These are phyloP conservation scores for Chunga burmeisteri DNA, from an alignment of 2,113 vertebrate species.

Conservation along the genomic window DNA sequence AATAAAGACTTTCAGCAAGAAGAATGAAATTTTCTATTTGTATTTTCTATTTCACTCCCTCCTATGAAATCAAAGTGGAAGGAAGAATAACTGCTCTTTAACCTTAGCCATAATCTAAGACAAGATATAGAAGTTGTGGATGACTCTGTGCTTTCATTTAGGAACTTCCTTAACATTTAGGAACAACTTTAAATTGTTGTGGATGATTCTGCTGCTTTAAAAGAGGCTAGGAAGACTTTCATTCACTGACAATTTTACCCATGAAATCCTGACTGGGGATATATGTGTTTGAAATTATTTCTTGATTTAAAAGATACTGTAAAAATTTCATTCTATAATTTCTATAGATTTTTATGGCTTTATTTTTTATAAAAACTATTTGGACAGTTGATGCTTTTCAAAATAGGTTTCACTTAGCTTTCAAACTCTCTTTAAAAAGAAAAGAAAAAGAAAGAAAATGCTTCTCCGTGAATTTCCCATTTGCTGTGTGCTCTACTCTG, in stretches of 20 bases:
- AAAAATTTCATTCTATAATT: background rate
- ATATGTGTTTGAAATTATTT: background rate
- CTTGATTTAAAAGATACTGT: background rate
- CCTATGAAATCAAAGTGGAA: background rate
- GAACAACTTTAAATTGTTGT: background rate
- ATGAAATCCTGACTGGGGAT: background rate
- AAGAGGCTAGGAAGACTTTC: background rate
- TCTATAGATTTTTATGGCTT: background rate
- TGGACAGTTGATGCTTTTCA: background rate
- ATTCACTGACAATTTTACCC: background rate
- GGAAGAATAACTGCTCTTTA: background rate
- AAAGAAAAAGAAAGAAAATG: background rate
- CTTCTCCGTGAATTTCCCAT: background rate
- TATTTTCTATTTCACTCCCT: background rate
- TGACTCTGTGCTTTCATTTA: background rate
- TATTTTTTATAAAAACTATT: background rate
- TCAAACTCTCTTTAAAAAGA: background rate
- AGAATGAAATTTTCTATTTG: rapidly evolving
- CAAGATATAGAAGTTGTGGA: background rate
- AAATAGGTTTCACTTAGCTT: background rate
- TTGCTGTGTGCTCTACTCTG: background rate
- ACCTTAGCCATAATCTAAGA: background rate
- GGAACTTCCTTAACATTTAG: background rate
- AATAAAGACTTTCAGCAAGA: background rate
- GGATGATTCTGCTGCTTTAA: background rate